Conservation (phyloP, 1,140 invertebrate genomes). For the Zophobas atratus region DNA sequence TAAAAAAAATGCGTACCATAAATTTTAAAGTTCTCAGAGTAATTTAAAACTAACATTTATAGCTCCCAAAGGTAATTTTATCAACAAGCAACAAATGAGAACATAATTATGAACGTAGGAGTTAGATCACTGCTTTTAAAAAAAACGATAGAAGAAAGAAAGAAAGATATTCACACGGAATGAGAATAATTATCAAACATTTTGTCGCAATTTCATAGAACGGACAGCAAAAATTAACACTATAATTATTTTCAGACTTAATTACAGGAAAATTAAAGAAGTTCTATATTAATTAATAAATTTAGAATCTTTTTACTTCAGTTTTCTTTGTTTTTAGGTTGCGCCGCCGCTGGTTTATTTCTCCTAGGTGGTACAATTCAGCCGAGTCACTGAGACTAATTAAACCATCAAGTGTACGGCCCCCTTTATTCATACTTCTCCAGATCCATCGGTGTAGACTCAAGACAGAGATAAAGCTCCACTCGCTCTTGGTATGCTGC, state of each 20-base stretch:
- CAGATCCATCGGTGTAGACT: slow-evolving; percentile 23
- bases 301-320: background rate
- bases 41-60: too few species aligned
- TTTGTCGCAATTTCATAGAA: too few species aligned
- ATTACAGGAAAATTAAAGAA: background rate
- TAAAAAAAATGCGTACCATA: background rate
- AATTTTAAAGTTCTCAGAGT: background rate
- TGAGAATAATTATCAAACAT: too few species aligned
- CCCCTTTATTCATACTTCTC: slow-evolving; percentile 41
- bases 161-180: too few species aligned
- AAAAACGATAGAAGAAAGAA: too few species aligned
- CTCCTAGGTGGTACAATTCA: slow-evolving; percentile 27
- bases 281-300: background rate
- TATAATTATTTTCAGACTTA: too few species aligned
- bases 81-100: too few species aligned
- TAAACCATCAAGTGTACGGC: slow-evolving; percentile 47
- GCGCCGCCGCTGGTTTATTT: slow-evolving; percentile 19
- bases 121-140: too few species aligned
- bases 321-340: too few species aligned
- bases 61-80: too few species aligned
- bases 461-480: slow-evolving; percentile 32
- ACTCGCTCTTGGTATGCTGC: slow-evolving; percentile 41
- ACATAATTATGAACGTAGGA: too few species aligned
- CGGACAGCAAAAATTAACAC: too few species aligned
- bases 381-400: slow-evolving; percentile 44